phyloP scores from a whole-genome alignment of 2,888 invertebrate species.

The Drosophila sordidapex region DNA sequence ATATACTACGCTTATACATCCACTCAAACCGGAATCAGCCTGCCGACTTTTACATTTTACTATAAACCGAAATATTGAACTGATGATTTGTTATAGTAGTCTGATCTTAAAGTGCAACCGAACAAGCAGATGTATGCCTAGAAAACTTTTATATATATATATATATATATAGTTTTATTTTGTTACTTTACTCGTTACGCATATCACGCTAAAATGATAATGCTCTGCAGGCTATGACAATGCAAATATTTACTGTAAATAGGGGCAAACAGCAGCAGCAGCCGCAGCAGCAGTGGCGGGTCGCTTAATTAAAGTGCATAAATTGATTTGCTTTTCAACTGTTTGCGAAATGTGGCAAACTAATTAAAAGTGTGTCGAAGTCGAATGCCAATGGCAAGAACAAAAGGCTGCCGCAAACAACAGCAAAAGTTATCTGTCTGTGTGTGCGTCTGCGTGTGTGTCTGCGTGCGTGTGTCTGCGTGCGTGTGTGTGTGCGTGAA shows the following conservation, averaged over 20 bases:
- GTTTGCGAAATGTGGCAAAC: slow-evolving; percentile 77
- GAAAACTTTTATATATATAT: neutral
- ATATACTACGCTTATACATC: neutral
- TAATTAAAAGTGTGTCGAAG: slow-evolving; percentile 76
- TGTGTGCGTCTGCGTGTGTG: neutral
- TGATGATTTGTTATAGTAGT: neutral
- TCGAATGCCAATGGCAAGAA: slow-evolving; percentile 77
- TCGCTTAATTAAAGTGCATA: slow-evolving; percentile 64
- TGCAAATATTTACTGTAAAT: slow-evolving; percentile 66
- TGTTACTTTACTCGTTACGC: neutral
- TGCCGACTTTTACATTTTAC: neutral
- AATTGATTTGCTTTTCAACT: slow-evolving; percentile 73
- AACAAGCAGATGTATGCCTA: neutral
- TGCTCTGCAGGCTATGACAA: slow-evolving; percentile 1
- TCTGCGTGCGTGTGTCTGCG: slow-evolving; percentile 1
- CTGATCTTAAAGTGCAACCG: neutral
- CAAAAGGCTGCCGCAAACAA: slow-evolving; percentile 64
- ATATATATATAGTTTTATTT: neutral
- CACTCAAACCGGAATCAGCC: neutral
- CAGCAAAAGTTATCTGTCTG: slow-evolving; percentile 8
- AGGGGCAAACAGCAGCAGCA: slow-evolving; percentile 3
- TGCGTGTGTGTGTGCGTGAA: slow-evolving; percentile 29
- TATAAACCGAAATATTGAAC: neutral
- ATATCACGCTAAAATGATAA: neutral
- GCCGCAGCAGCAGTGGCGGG: neutral